These are phyloP conservation scores for Hoplodrina blanda DNA, from an alignment of 2,888 invertebrate genomes.

Conservation along the genomic window DNA sequence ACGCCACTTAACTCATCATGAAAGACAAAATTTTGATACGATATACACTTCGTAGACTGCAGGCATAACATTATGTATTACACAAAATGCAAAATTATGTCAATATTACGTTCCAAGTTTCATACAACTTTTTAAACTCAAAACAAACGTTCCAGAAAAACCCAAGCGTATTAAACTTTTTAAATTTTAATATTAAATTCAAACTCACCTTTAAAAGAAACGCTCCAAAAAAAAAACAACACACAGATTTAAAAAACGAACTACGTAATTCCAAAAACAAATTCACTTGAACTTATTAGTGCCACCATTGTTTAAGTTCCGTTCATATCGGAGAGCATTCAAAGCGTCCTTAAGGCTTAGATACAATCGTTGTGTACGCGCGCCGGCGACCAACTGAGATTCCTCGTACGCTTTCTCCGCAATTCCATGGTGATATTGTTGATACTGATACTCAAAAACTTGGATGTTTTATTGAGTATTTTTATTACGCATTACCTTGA, in stretches of 20 bases:
- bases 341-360: slow-evolving; percentile 6
- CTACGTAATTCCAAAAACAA: slow-evolving; percentile 31
- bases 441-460: slow-evolving; percentile 29
- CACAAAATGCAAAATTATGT: background rate
- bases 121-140: background rate
- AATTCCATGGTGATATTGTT: slow-evolving; percentile 33
- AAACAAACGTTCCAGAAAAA: background rate
- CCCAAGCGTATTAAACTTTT: background rate
- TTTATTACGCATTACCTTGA: slow-evolving; percentile 26
- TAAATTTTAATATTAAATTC: background rate
- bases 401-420: slow-evolving; percentile 26
- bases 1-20: background rate
- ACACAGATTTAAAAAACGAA: slow-evolving; percentile 19
- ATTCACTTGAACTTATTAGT: slow-evolving; percentile 38
- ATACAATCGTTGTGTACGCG: slow-evolving; percentile 50
- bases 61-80: background rate
- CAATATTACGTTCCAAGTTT: too few species aligned
- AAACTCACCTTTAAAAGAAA: slow-evolving; percentile 29
- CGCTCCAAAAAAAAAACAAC: slow-evolving; percentile 7
- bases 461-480: slow-evolving; percentile 25
- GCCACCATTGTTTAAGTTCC: slow-evolving; percentile 54
- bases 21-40: background rate
- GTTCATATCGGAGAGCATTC: slow-evolving; percentile 27
- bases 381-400: slow-evolving; percentile 48
- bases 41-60: background rate